These are phyloP conservation scores for Parazoanthus swiftii DNA, from an alignment of 92 coral and sea anemone species.

Conservation along the genomic window DNA sequence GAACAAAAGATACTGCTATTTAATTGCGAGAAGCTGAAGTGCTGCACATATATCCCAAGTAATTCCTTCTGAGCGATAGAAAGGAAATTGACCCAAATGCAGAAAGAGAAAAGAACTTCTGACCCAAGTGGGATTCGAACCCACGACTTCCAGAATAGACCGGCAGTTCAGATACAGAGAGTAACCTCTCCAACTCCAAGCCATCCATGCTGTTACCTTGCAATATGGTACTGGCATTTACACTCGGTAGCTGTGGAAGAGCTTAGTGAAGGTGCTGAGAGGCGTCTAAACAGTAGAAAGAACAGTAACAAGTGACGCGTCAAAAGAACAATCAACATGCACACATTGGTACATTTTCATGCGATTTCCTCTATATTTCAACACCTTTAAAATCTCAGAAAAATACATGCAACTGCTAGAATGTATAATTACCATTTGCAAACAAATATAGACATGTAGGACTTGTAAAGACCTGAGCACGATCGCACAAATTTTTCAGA, in stretches of 20 bases:
- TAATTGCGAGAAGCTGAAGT: too few relatives aligned
- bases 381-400: neutral
- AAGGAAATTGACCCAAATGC: neutral
- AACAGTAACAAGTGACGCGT: neutral
- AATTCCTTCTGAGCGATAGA: neutral
- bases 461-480: too few relatives aligned
- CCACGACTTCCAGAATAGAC: too few relatives aligned
- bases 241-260: neutral
- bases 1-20: neutral
- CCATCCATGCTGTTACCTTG: constrained; percentile 9
- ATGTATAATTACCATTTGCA: neutral
- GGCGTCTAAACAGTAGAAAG: constrained; percentile 2
- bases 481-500: neutral
- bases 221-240: neutral
- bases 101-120: neutral
- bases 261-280: constrained; percentile 14
- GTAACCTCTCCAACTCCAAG: neutral
- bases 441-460: neutral
- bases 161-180: neutral
- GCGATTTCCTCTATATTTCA: neutral
- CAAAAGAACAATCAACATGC: neutral
- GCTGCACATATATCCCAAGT: too few relatives aligned
- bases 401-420: neutral
- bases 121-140: too few relatives aligned
- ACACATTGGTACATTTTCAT: too few relatives aligned